Evolutionary conservation across 1,140 invertebrate genomes (phyloP), one percentile per base, ranked within the genome.

Genomic region (Bursaphelenchus mucronatus): DNA sequence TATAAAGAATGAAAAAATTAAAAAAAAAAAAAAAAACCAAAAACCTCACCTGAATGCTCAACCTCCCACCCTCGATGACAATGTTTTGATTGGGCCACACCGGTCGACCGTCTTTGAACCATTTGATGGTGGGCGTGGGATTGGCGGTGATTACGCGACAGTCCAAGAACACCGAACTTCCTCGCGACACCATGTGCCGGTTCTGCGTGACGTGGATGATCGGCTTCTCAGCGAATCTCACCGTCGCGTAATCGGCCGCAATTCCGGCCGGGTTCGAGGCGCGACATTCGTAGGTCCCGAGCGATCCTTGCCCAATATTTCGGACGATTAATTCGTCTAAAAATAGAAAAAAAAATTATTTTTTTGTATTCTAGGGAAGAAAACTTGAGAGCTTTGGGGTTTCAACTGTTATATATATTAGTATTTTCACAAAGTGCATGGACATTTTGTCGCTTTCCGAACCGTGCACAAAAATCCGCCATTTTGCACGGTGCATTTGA

Each of bases 251-350:
- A 44, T 81, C 76, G 11, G 75, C 67, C 0, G 80, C 71, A 0
- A 66, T 67, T 40, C 85, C 85, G 8, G 85, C 85, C 66, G 83
- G 82, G 80, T 85, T 85, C 6, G 72, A 69, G 39, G 85, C 85
- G 21, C 73, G 75, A 69, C 86, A 86, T 13, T 82, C 72, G 69
- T 86, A 86, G 39, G 70, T 62, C 2, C 86, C 86, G 59, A 82
- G 82, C 71, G 86, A 82, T 13, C 77, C 55, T 9, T 70, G 41
- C 0, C 71, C 61, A 2, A 82, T 80, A 41, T 71, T 61, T 15
- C 69, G 66, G 15, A 83, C 70, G 6, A 78, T 58, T 0, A 83
- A 70, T 44, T 78, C 67, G 47, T 73, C 67, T 78, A 70, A 45
- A 59, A 59, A 44, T 17, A 11, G 8, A 8, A 50, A n/a, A 58